These are phyloP conservation scores for Tyria jacobaeae DNA, from an alignment of 2,888 invertebrate genomes.

Conservation along the genomic window DNA sequence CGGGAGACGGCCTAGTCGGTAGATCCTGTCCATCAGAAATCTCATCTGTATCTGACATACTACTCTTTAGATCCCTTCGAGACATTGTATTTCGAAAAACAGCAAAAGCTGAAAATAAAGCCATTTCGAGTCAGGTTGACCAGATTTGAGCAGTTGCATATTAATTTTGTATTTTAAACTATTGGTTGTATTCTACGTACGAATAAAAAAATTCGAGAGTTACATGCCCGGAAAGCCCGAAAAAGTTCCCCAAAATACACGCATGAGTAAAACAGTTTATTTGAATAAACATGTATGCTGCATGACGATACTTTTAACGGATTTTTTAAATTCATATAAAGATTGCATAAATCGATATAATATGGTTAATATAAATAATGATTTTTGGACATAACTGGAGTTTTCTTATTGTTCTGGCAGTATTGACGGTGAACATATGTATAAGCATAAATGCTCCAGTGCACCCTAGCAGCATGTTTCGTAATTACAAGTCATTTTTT, in stretches of 20 bases:
- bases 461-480: conserved; percentile 21
- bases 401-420: conserved; percentile 19
- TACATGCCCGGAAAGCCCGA: too few relatives aligned
- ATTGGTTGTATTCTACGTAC: too few relatives aligned
- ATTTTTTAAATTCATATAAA: conserved; percentile 18
- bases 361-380: conserved; percentile 19
- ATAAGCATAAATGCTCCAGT: conserved; percentile 20
- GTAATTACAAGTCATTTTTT: conserved; percentile 23
- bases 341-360: conserved; percentile 17
- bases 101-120: background rate
- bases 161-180: too few relatives aligned
- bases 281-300: too few relatives aligned
- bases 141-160: too few relatives aligned
- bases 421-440: conserved; percentile 19
- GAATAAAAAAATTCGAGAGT: too few relatives aligned
- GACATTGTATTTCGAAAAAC: background rate
- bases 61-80: background rate
- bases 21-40: background rate
- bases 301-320: conserved; percentile 9
- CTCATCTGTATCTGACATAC: background rate
- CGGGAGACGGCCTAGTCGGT: background rate
- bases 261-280: too few relatives aligned
- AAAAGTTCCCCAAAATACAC: too few relatives aligned
- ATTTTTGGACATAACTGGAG: conserved; percentile 20
- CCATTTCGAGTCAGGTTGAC: background rate